phyloP scores from a whole-genome alignment of 1,140 invertebrate species.

The Paraescarpia echinospica region DNA sequence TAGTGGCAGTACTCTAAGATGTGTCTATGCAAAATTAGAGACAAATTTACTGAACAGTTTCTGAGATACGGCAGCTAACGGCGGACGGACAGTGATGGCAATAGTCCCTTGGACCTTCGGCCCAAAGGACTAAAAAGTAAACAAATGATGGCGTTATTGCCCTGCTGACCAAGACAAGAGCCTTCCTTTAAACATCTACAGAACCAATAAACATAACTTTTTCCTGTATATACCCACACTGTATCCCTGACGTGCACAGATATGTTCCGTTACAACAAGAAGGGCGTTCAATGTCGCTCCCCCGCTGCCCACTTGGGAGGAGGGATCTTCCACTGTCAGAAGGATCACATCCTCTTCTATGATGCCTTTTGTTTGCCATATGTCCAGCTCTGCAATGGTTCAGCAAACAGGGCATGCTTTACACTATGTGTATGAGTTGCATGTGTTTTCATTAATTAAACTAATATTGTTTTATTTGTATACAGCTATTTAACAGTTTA shows the following conservation, averaged over 20 bases:
- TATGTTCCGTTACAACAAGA: slow-evolving; percentile 59
- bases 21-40: too few relatives aligned
- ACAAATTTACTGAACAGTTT: too few relatives aligned
- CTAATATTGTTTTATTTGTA: too few relatives aligned
- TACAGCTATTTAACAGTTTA: too few relatives aligned
- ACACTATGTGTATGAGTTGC: neutral
- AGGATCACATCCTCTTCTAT: slow-evolving; percentile 51
- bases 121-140: too few relatives aligned
- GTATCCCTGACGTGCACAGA: slow-evolving; percentile 56
- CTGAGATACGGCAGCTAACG: too few relatives aligned
- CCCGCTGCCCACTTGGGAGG: slow-evolving; percentile 60
- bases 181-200: neutral
- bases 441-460: too few relatives aligned
- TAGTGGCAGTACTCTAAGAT: too few relatives aligned
- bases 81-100: too few relatives aligned
- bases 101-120: too few relatives aligned
- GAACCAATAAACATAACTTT: neutral
- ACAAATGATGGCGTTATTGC: too few relatives aligned
- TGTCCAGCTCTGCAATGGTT: slow-evolving; percentile 51
- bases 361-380: slow-evolving; percentile 50
- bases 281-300: slow-evolving; percentile 64
- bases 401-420: neutral
- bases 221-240: slow-evolving; percentile 46
- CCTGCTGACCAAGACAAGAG: neutral
- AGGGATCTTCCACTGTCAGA: slow-evolving; percentile 59